Percentiles rank a stretch among this genome's conserved stretches.
These are phyloP conservation scores for Saccopteryx bilineata DNA, from an alignment of 2,113 vertebrate species.

Conservation along the genomic window DNA sequence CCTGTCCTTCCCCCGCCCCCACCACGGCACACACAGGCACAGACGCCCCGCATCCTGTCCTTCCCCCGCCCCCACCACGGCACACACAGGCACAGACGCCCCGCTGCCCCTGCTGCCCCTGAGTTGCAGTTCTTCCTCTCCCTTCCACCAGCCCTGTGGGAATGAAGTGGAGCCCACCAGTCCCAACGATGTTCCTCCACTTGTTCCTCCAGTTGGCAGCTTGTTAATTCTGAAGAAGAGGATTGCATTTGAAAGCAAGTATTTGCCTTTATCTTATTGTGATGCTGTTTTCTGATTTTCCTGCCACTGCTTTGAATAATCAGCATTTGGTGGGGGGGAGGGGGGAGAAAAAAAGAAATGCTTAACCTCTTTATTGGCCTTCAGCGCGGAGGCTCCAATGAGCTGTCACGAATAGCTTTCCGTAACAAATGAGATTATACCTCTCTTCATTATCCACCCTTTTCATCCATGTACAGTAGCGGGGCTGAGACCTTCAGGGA, in stretches of 20 bases:
- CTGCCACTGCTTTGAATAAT: slow-evolving; percentile 69
- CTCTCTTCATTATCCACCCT: slow-evolving; percentile 81
- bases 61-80: background rate
- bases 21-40: accelerated
- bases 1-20: background rate
- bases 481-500: slow-evolving; percentile 42
- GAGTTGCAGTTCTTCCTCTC: background rate
- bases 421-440: slow-evolving; percentile 83
- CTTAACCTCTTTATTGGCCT: slow-evolving; percentile 73
- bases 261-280: slow-evolving; percentile 30
- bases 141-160: background rate
- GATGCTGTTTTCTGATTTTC: slow-evolving; percentile 37
- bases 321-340: background rate
- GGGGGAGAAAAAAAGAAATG: slow-evolving; percentile 67
- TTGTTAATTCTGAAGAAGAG: slow-evolving; percentile 46
- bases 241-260: background rate
- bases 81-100: background rate
- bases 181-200: background rate
- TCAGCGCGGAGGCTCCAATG: slow-evolving; percentile 74
- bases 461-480: slow-evolving; percentile 46
- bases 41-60: background rate
- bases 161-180: background rate
- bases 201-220: background rate
- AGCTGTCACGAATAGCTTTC: slow-evolving; percentile 82
- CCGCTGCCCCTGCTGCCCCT: background rate